Base-by-base conservation (phyloP, 2,113 vertebrate species). In the Emydocephalus ijimae region DNA sequence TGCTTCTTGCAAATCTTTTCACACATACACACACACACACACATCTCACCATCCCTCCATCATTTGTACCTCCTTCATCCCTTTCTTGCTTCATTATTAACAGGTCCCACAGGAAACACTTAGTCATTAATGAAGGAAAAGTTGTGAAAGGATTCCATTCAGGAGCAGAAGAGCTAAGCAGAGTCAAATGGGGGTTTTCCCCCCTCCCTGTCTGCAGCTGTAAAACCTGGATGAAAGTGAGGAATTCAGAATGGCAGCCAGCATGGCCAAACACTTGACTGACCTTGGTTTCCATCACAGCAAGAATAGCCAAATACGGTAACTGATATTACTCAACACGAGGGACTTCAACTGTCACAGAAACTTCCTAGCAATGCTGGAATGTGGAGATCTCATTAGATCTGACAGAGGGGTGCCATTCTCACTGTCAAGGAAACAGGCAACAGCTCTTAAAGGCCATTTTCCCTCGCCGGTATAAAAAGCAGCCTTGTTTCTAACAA, bases 221-320 rank as follows among this genome's bases (percentile, higher is more conserved):
- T 39, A 55, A 94, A 0, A 90, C 89, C 93, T 95, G 55, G 91
- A 85, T 43, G 54, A 81, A 95, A 95, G 94, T 96, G 95, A 95
- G 94, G 95, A 97, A 95, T 97, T 96, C 95, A 95, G 92, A 95
- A 94, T 57, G 54, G 95, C 96, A 96, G 54, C 52, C 93, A 93
- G 96, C 92, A 96, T 92, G 57, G 88, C 45, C 55, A 94, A 96
- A 95, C 89, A 34, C 93, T 95, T 94, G 91, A 54, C 95, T 96
- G 96, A 96, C 96, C 96, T 94, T 91, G 94, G 92, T 91, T 95
- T 95, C 94, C 89, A 95, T 64, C 94, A 94, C 89, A 95, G 94
- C 94, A 95, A 91, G 96, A 93, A 94, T 93, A 92, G 93, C 93
- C 95, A 95, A 96, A 96, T 34, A 91, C 92, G 92, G 94, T 92